These are phyloP conservation scores for Norana najaformis DNA, from an alignment of 2,888 invertebrate species.

Conservation along the genomic window DNA sequence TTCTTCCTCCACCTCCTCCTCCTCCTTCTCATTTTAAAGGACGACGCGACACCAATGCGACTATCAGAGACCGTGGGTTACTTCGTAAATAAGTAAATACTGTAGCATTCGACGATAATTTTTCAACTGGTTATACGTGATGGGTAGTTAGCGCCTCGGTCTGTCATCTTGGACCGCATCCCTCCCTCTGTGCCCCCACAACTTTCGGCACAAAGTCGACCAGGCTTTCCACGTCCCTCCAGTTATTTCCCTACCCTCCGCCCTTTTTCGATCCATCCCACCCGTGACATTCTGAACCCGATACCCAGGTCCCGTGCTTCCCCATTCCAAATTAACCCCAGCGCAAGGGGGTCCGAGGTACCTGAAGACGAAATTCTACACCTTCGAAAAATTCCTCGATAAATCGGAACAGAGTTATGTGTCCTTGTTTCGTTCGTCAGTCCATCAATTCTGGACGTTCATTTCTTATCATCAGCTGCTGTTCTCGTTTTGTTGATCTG, in stretches of 20 bases:
- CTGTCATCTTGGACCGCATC: background rate
- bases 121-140: background rate
- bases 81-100: background rate
- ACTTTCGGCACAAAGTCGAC: background rate
- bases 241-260: no score
- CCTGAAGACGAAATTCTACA: no score
- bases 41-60: background rate
- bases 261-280: no score
- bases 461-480: background rate
- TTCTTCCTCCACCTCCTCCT: no score
- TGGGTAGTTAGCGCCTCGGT: background rate
- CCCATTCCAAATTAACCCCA: background rate
- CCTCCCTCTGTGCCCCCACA: background rate
- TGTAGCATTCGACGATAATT: background rate
- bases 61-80: background rate
- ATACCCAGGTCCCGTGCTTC: background rate
- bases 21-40: background rate
- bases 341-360: background rate
- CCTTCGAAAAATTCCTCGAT: background rate
- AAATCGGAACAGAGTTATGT: background rate
- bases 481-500: background rate
- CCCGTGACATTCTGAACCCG: background rate
- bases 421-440: fast-evolving
- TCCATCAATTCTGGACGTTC: background rate
- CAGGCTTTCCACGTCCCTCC: no score